Base-by-base conservation (phyloP, 2,797 vertebrate species). In the Sebastes glaucus region DNA sequence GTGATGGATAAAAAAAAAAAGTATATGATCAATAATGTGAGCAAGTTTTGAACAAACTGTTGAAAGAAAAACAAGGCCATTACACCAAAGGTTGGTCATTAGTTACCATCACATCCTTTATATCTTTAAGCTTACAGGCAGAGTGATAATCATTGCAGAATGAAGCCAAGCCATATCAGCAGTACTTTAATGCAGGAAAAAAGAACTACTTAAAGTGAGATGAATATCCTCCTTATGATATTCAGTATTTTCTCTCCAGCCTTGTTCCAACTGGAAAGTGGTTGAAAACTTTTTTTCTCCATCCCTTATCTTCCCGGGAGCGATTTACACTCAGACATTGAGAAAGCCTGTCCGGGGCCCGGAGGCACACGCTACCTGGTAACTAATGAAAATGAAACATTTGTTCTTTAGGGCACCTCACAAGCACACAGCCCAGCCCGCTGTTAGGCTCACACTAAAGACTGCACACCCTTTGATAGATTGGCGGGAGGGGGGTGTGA, bases 331-430 rank as follows among this genome's bases (percentile, higher is more conserved):
- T 88, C 74, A 70, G 86, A 87, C 78, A 22, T 22, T 61, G 68
- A 88, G 69, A 53, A 82, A 72, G 83, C 74, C 84, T 55, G 87
- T 84, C 76, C 83, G 23, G 77, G 73, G 42, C 42, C 86, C 88
- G 46, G 73, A 82, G 89, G 88, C 87, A 0, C 77, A 74, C 82
- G 42, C 84, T 82, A 92, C 87, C 92, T 80, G 91, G 89, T 91
- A 91, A 90, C 93, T 93, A 94, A 95, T 92, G 91, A 95, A 95
- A 96, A 94, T 95, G 89, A 95, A 96, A 96, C 94, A 95, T 95
- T 95, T 94, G 93, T 94, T 95, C 92, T 95, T 85, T 38, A 74
- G 87, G 89, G 91, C 93, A 87, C 79, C 87, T 93, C 85, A 72
- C 83, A 84, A 86, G 86, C 89, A 67, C 83, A 74, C 82, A 71